Percentiles rank a stretch among this genome's conserved stretches.
Evolutionary conservation across 2,797 vertebrate genomes (phyloP).

Genomic region (Ptychadena robeensis): DNA sequence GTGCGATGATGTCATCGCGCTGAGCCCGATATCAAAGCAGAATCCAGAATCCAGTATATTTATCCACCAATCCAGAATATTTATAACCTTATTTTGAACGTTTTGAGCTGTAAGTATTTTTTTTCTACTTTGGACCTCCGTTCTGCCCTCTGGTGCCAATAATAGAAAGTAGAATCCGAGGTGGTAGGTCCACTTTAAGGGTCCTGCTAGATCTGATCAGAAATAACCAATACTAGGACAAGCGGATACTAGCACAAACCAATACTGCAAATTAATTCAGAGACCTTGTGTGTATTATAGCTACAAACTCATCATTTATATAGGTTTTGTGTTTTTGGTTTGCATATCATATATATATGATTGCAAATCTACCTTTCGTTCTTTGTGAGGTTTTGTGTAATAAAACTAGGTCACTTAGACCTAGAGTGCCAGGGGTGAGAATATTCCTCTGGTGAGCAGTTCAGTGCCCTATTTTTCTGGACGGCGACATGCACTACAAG

Average conservation of each 20-base stretch:
- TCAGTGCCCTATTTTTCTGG: conserved; percentile 64
- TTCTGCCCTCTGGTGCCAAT: too few relatives aligned
- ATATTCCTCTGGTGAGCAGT: conserved; percentile 67
- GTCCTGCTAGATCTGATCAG: not conserved
- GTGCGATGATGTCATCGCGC: too few relatives aligned
- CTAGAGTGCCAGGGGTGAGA: conserved; percentile 62
- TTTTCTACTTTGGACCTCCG: too few relatives aligned
- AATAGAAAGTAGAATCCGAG: too few relatives aligned
- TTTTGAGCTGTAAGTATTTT: too few relatives aligned
- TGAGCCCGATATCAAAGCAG: too few relatives aligned
- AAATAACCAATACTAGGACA: not conserved
- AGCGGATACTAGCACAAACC: not conserved
- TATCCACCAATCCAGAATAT: too few relatives aligned
- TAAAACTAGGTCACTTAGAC: conserved; percentile 67
- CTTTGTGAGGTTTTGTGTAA: conserved; percentile 13
- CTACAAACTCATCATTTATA: not conserved
- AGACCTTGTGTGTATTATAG: not conserved
- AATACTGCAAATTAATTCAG: not conserved
- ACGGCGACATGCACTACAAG: conserved; percentile 64
- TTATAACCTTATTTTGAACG: too few relatives aligned
- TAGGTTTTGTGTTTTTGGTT: not conserved
- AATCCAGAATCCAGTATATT: too few relatives aligned
- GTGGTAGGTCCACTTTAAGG: too few relatives aligned
- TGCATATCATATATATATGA: conserved; percentile 7
- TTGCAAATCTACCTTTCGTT: conserved; percentile 33